phyloP scores from a whole-genome alignment of 2,797 vertebrate species.

The Loris lydekkerianus region DNA sequence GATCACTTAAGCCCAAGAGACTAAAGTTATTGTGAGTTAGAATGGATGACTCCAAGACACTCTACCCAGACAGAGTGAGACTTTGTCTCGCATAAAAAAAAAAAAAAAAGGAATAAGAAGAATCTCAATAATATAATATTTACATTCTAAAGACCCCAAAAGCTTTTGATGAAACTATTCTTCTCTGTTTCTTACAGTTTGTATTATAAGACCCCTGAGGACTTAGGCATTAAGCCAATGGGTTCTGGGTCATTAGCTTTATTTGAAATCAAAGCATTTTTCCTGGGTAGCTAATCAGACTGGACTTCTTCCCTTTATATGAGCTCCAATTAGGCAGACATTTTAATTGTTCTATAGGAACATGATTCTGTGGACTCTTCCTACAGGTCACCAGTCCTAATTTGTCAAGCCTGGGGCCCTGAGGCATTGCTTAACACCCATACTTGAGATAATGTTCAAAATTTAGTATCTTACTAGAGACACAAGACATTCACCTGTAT shows the following conservation, averaged over 20 bases:
- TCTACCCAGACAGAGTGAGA: too few species aligned
- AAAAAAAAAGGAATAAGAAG: too few species aligned
- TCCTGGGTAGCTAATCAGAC: background rate
- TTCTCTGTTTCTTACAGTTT: background rate
- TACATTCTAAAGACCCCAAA: background rate
- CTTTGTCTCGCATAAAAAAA: too few species aligned
- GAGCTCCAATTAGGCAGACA: background rate
- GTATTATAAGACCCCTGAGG: background rate
- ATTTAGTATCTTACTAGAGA: background rate
- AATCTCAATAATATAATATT: background rate
- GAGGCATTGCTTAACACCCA: background rate
- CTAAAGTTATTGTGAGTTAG: too few species aligned
- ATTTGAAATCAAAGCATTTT: background rate
- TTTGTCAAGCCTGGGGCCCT: background rate
- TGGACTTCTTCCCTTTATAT: background rate
- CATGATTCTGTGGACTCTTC: background rate
- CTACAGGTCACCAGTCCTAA: background rate
- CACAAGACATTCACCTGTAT: background rate
- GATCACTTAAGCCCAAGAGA: too few species aligned
- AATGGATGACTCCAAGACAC: too few species aligned
- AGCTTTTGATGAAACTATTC: background rate
- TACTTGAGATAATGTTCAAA: background rate
- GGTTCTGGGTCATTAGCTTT: background rate
- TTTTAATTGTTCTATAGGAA: slow-evolving; percentile 3
- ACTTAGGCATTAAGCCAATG: background rate